phyloP scores from a whole-genome alignment of 2,113 vertebrate species.

The Lycaon pictus region DNA sequence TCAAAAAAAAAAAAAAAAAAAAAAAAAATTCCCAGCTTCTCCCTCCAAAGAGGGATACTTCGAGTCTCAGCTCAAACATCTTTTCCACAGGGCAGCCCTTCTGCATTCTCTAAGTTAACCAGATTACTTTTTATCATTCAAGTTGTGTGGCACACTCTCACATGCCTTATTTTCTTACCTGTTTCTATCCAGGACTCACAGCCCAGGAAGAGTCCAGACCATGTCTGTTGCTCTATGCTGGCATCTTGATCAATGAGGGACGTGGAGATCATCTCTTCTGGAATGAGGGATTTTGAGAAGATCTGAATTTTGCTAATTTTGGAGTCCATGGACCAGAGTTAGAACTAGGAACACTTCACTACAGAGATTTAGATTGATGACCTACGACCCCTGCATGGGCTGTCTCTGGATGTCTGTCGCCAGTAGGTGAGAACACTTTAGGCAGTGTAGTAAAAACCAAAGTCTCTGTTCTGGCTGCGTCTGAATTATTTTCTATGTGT shows the following conservation, averaged over 20 bases:
- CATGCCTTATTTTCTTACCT: background rate
- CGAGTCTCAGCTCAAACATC: background rate
- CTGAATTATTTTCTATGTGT: background rate
- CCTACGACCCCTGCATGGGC: too few species aligned
- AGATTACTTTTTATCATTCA: background rate
- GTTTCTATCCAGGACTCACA: background rate
- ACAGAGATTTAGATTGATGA: background rate
- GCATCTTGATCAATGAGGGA: background rate
- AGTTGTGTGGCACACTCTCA: fast-evolving
- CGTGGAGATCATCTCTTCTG: background rate
- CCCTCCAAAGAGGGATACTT: background rate
- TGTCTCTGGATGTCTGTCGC: background rate
- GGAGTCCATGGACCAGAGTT: background rate
- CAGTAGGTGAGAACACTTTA: background rate
- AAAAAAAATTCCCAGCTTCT: background rate
- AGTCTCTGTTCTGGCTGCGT: background rate
- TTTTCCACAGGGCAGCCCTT: fast-evolving
- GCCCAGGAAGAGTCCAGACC: background rate
- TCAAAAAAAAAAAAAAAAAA: background rate
- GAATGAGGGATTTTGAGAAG: background rate
- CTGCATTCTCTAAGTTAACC: background rate
- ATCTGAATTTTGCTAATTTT: background rate
- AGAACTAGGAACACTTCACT: background rate
- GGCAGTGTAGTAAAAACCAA: background rate
- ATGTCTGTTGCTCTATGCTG: fast-evolving